phyloP scores from a whole-genome alignment of 1,140 invertebrate species.

The Papilio xuthus region DNA sequence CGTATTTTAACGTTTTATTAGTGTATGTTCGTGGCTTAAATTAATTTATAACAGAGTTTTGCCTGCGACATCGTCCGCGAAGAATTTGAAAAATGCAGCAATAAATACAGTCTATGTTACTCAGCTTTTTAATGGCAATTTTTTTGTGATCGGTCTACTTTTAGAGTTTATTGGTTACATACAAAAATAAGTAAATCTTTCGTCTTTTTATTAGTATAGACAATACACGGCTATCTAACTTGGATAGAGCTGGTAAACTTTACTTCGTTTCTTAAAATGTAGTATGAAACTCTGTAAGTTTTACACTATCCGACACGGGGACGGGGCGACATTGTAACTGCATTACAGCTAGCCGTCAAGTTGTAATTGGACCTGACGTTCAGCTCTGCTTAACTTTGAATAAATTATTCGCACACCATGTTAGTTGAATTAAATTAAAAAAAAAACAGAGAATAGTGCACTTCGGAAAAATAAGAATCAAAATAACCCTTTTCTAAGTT shows the following conservation, averaged over 20 bases:
- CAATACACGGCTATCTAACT: neutral
- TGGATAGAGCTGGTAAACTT: neutral
- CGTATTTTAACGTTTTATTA: neutral
- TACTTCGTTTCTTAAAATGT: neutral
- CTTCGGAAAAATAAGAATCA: too few species aligned
- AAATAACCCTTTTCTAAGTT: too few species aligned
- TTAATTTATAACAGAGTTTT: neutral
- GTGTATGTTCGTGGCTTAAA: neutral
- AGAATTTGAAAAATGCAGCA: too few species aligned
- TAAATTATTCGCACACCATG: neutral
- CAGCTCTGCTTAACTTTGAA: neutral
- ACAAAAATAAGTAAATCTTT: too few species aligned
- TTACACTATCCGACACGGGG: slow-evolving; percentile 18
- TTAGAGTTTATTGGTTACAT: too few species aligned
- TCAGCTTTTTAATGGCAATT: too few species aligned
- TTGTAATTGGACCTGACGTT: slow-evolving; percentile 49
- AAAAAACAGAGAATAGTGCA: neutral
- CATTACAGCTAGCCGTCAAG: slow-evolving; percentile 43
- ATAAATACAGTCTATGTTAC: too few species aligned
- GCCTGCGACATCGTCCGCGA: too few species aligned
- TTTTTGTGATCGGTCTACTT: too few species aligned
- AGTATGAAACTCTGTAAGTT: slow-evolving; percentile 16
- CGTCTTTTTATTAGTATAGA: too few species aligned
- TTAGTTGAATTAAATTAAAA: slow-evolving; percentile 1
- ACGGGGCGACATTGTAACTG: slow-evolving; percentile 42